phyloP scores from a whole-genome alignment of 2,797 vertebrate genomes.

The Margarornis squamiger region DNA sequence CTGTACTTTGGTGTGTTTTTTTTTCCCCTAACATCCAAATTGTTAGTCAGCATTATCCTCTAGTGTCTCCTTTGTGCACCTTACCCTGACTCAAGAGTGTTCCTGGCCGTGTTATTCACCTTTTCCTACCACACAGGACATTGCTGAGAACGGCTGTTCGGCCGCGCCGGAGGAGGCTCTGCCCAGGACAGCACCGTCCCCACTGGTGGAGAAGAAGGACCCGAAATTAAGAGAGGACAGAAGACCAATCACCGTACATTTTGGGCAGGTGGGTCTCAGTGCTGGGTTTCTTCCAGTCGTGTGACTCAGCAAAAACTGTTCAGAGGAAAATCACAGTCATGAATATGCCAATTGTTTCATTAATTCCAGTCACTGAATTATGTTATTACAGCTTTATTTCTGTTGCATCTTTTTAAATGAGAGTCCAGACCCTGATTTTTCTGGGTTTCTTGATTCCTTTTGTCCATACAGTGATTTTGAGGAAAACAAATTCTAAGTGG shows the following conservation, averaged over 20 bases:
- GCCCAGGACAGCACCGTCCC: slow-evolving; percentile 68
- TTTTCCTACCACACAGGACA: slow-evolving; percentile 80
- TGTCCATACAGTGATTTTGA: not conserved
- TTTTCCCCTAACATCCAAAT: not conserved
- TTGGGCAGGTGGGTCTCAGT: slow-evolving; percentile 86
- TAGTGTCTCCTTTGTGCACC: slow-evolving; percentile 29
- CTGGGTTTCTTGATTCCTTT: not conserved
- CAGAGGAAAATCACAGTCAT: not conserved
- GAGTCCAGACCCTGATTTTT: not conserved
- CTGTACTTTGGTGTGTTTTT: not conserved
- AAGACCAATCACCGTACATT: slow-evolving; percentile 89
- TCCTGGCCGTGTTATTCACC: slow-evolving; percentile 24
- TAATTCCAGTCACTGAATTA: not conserved
- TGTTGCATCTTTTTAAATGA: not conserved
- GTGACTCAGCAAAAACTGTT: not conserved
- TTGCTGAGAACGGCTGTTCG: slow-evolving; percentile 89
- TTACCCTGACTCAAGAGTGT: not conserved
- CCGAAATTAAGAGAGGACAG: slow-evolving; percentile 80
- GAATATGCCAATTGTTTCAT: not conserved
- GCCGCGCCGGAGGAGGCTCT: slow-evolving; percentile 73
- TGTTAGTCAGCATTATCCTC: slow-evolving; percentile 48
- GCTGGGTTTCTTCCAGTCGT: not conserved
- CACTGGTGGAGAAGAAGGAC: slow-evolving; percentile 79
- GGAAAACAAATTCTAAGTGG: not conserved
- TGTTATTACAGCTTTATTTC: not conserved